Percentiles rank a stretch among this genome's conserved stretches.
Conservation (phyloP, 2,888 invertebrate genomes). For the Cephus rjabovi region DNA sequence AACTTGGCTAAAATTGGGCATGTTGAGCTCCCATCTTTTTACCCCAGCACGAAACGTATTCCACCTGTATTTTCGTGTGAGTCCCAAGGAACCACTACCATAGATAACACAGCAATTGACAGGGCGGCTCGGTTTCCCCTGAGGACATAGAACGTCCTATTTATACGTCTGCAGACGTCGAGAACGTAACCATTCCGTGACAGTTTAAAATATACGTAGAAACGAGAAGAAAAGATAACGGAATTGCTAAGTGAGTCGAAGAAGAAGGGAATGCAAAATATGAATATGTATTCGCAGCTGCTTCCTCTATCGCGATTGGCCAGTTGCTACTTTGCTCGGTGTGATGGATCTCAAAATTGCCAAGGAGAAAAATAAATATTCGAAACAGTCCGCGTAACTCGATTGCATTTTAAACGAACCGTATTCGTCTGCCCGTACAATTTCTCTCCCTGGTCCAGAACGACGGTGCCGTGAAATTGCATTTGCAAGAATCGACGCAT, state of each 20-base stretch:
- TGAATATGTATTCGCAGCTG: constrained; percentile 50
- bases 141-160: too few relatives aligned
- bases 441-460: neutral
- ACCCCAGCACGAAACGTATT: too few relatives aligned
- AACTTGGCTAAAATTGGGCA: too few relatives aligned
- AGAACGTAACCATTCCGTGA: too few relatives aligned
- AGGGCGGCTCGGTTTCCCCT: too few relatives aligned
- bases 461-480: neutral
- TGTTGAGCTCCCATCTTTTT: too few relatives aligned
- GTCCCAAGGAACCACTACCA: too few relatives aligned
- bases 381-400: constrained; percentile 13
- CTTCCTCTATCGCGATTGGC: constrained; percentile 17
- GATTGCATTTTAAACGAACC: constrained; percentile 21
- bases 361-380: constrained; percentile 24
- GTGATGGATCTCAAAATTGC: constrained; percentile 1
- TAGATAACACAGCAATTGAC: too few relatives aligned
- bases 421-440: neutral
- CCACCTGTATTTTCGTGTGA: too few relatives aligned
- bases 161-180: too few relatives aligned
- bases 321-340: neutral
- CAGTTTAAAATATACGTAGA: neutral
- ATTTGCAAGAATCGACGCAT: neutral
- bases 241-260: neutral
- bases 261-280: constrained; percentile 14
- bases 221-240: neutral